Evolutionary conservation across 2,888 invertebrate species (phyloP).

Genomic region (Mechanitis messenoides): DNA sequence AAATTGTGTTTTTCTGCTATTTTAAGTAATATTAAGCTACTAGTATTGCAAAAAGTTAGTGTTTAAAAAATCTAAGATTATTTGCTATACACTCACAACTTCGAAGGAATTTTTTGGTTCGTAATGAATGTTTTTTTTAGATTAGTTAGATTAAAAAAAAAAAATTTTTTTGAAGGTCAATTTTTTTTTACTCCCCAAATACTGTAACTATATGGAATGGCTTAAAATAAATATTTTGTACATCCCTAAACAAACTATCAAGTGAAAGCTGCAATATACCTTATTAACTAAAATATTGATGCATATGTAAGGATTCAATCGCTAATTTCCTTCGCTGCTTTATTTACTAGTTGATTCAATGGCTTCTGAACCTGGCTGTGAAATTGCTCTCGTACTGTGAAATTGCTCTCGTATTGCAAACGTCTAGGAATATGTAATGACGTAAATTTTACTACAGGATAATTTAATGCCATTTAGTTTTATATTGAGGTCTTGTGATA

Average conservation of each 20-base stretch:
- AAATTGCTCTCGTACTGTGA: conserved; percentile 35
- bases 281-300: conserved; percentile 11
- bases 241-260: no score
- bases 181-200: no score
- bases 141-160: no score
- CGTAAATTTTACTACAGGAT: not conserved
- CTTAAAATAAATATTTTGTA: no score
- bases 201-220: no score
- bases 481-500: not conserved
- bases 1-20: not conserved
- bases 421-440: conserved; percentile 14
- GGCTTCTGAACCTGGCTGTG: conserved; percentile 30
- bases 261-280: not conserved
- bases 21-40: no score
- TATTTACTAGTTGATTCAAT: conserved; percentile 32
- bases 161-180: no score
- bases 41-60: no score
- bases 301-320: conserved; percentile 19
- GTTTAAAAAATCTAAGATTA: no score
- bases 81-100: no score
- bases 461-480: not conserved
- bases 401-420: conserved; percentile 19
- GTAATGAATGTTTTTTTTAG: no score
- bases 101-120: no score
- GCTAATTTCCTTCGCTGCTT: conserved; percentile 35